phyloP scores from a whole-genome alignment of 1,140 invertebrate species.

The Rhizoglyphus robini region DNA sequence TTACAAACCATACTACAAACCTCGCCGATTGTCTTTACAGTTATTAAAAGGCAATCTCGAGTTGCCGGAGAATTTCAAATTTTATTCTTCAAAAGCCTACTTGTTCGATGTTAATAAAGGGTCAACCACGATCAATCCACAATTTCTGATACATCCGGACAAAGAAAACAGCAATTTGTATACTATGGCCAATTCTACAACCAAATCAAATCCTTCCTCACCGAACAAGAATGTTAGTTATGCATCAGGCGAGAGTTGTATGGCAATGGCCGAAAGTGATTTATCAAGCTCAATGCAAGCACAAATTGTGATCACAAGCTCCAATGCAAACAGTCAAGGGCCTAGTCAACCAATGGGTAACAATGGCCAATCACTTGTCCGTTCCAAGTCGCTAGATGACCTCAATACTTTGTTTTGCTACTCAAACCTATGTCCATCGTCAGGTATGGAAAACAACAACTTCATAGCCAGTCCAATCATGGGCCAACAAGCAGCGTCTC shows the following conservation, averaged over 20 bases:
- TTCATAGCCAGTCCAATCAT: neutral
- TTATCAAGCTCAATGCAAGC: slow-evolving; percentile 1
- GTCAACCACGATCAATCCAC: neutral
- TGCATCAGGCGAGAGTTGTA: neutral
- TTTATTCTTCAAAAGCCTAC: neutral
- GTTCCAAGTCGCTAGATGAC: slow-evolving; percentile 9
- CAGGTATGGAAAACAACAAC: neutral
- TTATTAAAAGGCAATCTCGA: neutral
- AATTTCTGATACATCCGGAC: neutral
- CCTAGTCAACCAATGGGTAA: neutral
- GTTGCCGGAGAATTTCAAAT: neutral
- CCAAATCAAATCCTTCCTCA: slow-evolving; percentile 9
- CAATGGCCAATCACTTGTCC: neutral
- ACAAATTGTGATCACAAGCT: slow-evolving; percentile 13
- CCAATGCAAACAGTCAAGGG: neutral
- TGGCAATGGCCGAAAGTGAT: neutral
- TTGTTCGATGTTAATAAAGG: neutral
- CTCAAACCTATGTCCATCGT: neutral
- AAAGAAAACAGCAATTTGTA: neutral
- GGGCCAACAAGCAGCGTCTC: neutral
- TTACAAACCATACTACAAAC: slow-evolving; percentile 6
- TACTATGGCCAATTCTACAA: neutral
- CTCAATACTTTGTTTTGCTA: neutral
- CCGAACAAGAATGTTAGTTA: neutral
- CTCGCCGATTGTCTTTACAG: neutral